phyloP scores from a whole-genome alignment of 2,797 vertebrate species.

The Crocodylus rhombifer region DNA sequence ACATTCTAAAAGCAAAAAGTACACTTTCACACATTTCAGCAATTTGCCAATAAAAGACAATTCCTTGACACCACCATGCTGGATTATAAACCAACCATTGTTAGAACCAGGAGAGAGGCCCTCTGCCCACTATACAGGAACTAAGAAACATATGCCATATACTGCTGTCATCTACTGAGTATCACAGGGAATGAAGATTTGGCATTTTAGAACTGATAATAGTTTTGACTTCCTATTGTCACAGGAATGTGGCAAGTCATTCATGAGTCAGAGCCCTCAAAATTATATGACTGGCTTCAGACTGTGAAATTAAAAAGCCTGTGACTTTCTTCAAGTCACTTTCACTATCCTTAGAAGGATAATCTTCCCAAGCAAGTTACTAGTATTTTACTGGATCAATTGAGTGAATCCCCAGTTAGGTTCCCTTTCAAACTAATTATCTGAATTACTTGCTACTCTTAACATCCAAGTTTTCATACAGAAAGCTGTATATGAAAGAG shows the following conservation, averaged over 20 bases:
- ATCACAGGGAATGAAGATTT: neutral
- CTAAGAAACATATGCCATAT: neutral
- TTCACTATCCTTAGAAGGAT: neutral
- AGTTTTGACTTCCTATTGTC: neutral
- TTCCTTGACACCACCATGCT: too few species aligned
- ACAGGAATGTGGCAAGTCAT: neutral
- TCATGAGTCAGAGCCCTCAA: neutral
- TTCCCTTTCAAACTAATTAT: neutral
- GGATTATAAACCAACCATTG: neutral
- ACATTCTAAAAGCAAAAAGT: neutral
- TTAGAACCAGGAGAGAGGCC: rapidly evolving
- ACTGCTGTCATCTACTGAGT: neutral
- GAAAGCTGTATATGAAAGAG: neutral
- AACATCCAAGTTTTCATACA: neutral
- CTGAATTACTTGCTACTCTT: neutral
- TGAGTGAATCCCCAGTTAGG: neutral
- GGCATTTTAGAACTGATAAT: neutral
- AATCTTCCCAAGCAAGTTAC: neutral
- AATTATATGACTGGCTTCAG: too few species aligned
- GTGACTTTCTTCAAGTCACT: neutral
- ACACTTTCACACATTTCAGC: too few species aligned
- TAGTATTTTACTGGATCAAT: neutral
- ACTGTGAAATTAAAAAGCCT: neutral
- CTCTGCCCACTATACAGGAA: neutral
- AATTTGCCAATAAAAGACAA: too few species aligned